These are phyloP conservation scores for Aphidius colemani DNA, from an alignment of 2,888 invertebrate species.

Conservation along the genomic window DNA sequence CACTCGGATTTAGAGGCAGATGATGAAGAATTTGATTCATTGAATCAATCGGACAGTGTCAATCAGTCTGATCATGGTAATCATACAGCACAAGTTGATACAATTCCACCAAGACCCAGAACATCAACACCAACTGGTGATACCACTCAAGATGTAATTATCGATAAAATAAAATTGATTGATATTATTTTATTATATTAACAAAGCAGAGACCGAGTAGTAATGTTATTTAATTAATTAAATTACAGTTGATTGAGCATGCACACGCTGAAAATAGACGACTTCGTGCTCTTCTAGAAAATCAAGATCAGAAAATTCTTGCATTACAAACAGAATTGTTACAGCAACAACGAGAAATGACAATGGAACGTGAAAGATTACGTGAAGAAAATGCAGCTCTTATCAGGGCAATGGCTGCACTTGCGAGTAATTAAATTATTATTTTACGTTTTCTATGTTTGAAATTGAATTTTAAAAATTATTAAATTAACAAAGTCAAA, in stretches of 20 bases:
- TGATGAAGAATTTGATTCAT: constrained; percentile 64
- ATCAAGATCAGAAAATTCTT: constrained; percentile 58
- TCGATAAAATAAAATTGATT: no score
- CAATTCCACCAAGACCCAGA: constrained; percentile 47
- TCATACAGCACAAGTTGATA: constrained; percentile 45
- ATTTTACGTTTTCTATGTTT: neutral
- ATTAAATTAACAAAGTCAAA: constrained; percentile 12
- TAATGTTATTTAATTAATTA: neutral
- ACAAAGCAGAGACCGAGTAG: no score
- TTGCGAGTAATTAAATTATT: constrained; percentile 47
- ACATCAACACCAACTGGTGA: constrained; percentile 58
- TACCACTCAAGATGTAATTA: constrained; percentile 55
- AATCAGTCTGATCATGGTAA: constrained; percentile 52
- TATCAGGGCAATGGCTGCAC: constrained; percentile 54
- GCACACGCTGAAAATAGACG: constrained; percentile 58
- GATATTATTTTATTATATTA: no score
- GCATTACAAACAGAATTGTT: constrained; percentile 54
- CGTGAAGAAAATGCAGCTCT: constrained; percentile 56
- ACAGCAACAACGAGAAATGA: constrained; percentile 54
- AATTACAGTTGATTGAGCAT: constrained; percentile 54
- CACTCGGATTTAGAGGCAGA: constrained; percentile 68
- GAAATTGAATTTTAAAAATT: neutral
- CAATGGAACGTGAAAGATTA: constrained; percentile 52
- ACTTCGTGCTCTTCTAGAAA: constrained; percentile 55
- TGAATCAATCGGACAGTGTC: constrained; percentile 61